Conservation (phyloP, 1,140 invertebrate species). For the Diplogasteroides magnus region DNA sequence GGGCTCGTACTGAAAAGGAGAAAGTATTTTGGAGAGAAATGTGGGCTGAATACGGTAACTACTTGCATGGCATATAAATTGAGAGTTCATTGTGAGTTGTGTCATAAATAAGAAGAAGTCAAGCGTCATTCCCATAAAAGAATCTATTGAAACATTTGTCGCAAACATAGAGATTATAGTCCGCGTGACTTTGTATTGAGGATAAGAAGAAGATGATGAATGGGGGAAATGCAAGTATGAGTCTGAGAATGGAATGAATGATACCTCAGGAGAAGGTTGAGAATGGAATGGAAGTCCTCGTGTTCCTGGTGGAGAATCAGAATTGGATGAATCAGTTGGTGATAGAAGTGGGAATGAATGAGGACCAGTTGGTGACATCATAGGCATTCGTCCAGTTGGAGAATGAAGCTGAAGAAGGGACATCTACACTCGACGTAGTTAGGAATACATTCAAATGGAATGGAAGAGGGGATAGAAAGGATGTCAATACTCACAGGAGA, state of each 20-base stretch:
- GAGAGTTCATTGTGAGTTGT: too few species aligned
- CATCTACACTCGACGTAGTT: not conserved
- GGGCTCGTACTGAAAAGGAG: not conserved
- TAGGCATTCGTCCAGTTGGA: too few species aligned
- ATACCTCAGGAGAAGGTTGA: not conserved
- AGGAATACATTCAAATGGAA: not conserved
- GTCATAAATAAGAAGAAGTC: too few species aligned
- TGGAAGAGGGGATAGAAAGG: not conserved
- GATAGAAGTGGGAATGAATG: not conserved
- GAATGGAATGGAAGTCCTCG: not conserved
- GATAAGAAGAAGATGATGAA: too few species aligned
- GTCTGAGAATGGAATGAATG: too few species aligned
- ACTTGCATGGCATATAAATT: too few species aligned
- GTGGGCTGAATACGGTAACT: not conserved
- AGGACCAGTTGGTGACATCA: not conserved
- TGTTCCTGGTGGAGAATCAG: conserved; percentile 7
- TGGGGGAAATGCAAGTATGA: too few species aligned
- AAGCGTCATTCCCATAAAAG: too few species aligned
- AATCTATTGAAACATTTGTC: too few species aligned
- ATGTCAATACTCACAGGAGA: not conserved
- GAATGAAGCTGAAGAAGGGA: not conserved
- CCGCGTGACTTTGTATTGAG: too few species aligned
- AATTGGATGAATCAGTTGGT: conserved; percentile 8
- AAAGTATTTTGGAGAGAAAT: too few species aligned
- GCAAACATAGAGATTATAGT: too few species aligned